Base-by-base conservation (phyloP, 1,140 invertebrate genomes). In the Chrysopa pallens region DNA sequence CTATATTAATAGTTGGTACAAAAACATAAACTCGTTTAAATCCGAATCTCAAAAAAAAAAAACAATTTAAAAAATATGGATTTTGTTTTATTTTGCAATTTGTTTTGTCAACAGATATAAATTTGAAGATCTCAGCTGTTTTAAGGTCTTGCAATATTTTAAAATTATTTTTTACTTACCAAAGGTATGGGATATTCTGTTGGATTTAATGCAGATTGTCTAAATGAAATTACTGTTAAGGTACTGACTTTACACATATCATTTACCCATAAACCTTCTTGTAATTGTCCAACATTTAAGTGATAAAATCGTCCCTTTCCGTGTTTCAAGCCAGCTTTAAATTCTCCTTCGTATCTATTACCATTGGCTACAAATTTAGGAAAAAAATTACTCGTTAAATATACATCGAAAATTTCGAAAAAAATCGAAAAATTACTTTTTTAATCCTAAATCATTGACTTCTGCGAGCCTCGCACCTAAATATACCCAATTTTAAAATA, bases 261-360 rank as follows among this genome's bases (percentile, higher is more conserved):
- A 23, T 60, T 42, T 6, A 45, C 31, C 74, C 74, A 78, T 39
- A 63, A 54, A 6, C 74, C 74, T 46, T 68, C 61, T 48, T 77
- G 73, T 29, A 74, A 46, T 52, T 76, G 73, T 0, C 73, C 74
- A 1, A 58, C 74, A 39, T 61, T 50, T 43, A 76, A 55, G 52
- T 78, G 72, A 52, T 71, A 73, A 56, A 66, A 77, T 14, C 60
- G 57, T 6, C 75, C 75, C 11, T 58, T 48, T 2, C 75, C 75
- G 48, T 69, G 56, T 51, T 73, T 77, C 29, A 60, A 44, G 44
- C 70, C 68, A 8, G 59, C 50, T 11, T 57, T 43, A 64, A 72
- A 78, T 33, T 65, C 49, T 1, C 76, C 75, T 57, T 77, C 73
- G 48, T 74, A 79, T 23, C 69, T 60, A 51, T 74, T 74, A 4